Conservation (phyloP, 2,113 vertebrate species). For the Corvus hawaiiensis region DNA sequence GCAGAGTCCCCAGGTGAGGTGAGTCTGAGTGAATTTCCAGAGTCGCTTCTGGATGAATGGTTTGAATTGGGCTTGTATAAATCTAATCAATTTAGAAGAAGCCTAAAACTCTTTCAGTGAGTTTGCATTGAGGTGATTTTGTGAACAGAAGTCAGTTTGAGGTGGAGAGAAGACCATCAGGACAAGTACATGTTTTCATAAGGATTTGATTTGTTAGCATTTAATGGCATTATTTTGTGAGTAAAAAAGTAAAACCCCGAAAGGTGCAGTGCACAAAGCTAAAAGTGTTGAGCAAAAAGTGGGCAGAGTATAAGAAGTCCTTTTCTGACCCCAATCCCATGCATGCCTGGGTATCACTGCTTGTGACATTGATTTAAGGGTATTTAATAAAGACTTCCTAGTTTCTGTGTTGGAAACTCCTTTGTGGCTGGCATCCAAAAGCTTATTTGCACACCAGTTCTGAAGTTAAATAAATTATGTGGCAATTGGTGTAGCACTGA, state of each 20-base stretch:
- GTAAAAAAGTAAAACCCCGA: background rate
- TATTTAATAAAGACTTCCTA: background rate
- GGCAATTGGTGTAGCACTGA: background rate
- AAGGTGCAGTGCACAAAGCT: background rate
- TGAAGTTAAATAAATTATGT: background rate
- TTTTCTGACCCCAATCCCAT: background rate
- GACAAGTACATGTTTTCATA: background rate
- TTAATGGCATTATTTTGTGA: background rate
- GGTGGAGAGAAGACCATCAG: background rate
- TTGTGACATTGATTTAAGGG: background rate
- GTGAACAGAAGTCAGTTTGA: background rate
- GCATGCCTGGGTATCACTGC: background rate
- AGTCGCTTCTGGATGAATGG: background rate
- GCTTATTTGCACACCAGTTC: background rate
- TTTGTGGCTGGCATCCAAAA: background rate
- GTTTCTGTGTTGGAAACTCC: background rate
- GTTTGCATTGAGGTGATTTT: background rate
- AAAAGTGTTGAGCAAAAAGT: background rate
- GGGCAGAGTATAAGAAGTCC: background rate
- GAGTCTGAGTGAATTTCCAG: background rate
- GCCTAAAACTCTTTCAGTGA: background rate
- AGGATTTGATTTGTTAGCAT: background rate
- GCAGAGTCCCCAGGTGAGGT: background rate
- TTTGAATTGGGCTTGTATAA: background rate
- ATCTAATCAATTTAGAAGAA: background rate